Conservation (phyloP, 64 coral and sea anemone genomes). For the Dendronephthya gigantea region DNA sequence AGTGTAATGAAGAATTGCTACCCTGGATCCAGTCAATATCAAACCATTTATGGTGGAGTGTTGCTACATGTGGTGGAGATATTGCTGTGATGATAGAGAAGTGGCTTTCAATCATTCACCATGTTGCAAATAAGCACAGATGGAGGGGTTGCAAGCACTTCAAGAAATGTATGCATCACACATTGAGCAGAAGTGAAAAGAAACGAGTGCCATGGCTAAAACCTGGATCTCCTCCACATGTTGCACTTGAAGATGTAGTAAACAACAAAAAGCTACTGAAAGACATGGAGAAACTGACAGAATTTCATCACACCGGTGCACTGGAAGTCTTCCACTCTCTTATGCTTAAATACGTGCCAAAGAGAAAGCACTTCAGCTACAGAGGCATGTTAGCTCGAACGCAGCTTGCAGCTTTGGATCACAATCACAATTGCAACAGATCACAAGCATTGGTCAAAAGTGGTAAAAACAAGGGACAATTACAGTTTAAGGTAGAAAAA, state of each 20-base stretch:
- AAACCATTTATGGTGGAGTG: conserved; percentile 52
- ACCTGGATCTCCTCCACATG: background rate
- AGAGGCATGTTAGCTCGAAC: background rate
- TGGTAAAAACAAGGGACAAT: background rate
- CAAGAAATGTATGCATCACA: conserved; percentile 35
- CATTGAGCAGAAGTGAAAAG: conserved; percentile 17
- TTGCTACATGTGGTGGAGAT: conserved; percentile 36
- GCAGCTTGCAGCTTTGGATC: background rate
- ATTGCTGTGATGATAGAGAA: conserved; percentile 36
- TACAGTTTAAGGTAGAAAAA: background rate
- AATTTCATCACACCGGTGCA: conserved; percentile 25
- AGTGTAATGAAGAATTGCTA: conserved; percentile 21
- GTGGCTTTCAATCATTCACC: conserved; percentile 37
- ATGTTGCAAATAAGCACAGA: conserved; percentile 27
- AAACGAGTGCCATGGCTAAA: conserved; percentile 14
- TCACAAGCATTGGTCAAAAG: background rate
- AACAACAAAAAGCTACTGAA: background rate
- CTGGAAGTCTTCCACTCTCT: conserved; percentile 28
- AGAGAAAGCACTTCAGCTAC: conserved; percentile 2
- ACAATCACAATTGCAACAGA: conserved; percentile 2
- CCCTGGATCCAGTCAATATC: conserved; percentile 33
- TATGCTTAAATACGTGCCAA: conserved; percentile 24
- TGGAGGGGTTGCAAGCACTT: conserved; percentile 22
- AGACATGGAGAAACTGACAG: conserved; percentile 29
- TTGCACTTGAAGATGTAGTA: conserved; percentile 23